Conservation (phyloP, 2,888 invertebrate species). For the Drosophila neoperkinsi region DNA sequence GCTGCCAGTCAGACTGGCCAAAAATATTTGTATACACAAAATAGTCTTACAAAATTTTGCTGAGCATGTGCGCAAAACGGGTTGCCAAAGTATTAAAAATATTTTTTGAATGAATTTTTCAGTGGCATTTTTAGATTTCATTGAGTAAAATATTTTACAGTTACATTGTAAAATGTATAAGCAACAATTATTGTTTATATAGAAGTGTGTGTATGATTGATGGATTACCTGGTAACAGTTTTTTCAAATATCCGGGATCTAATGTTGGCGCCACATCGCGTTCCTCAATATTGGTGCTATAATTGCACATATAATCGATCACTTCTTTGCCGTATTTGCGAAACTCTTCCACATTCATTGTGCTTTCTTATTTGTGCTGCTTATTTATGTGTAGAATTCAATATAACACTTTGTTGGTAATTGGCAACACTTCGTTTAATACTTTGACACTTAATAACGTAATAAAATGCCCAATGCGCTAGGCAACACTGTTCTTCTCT, state of each 20-base stretch:
- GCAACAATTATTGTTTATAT: neutral
- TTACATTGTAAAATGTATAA: constrained; percentile 7
- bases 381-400: constrained; percentile 6
- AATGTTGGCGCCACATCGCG: constrained; percentile 91
- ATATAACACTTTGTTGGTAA: constrained; percentile 22
- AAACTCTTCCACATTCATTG: constrained; percentile 92
- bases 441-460: neutral
- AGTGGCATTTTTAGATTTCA: constrained; percentile 22
- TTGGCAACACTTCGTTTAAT: constrained; percentile 21
- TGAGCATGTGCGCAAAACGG: neutral
- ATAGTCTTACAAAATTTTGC: constrained; percentile 18
- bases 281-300: constrained; percentile 89
- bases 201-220: neutral
- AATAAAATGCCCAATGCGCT: constrained; percentile 11
- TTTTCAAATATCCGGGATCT: constrained; percentile 91
- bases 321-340: constrained; percentile 91
- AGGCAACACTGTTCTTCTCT: constrained; percentile 17
- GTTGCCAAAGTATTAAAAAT: constrained; percentile 22
- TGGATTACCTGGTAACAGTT: constrained; percentile 87
- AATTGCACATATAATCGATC: constrained; percentile 93
- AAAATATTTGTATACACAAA: constrained; percentile 28
- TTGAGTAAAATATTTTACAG: constrained; percentile 25
- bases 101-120: constrained; percentile 34
- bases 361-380: constrained; percentile 40
- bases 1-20: constrained; percentile 3